phyloP scores from a whole-genome alignment of 2,113 vertebrate genomes.

The Sarotherodon lohbergeri region DNA sequence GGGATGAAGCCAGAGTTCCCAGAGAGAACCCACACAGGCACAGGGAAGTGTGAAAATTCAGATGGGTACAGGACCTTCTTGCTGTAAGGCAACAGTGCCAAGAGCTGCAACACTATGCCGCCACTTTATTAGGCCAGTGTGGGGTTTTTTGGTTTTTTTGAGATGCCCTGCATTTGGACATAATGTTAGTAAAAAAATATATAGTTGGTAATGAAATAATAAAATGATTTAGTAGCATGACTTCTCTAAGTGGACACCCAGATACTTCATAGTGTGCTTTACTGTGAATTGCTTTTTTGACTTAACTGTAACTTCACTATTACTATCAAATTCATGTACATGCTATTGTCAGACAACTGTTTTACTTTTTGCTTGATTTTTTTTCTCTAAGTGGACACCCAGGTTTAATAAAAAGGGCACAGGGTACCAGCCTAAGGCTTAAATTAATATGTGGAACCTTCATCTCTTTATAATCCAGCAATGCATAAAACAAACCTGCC shows the following conservation, averaged over 20 bases:
- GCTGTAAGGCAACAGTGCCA: background rate
- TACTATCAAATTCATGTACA: background rate
- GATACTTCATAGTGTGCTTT: constrained; percentile 1
- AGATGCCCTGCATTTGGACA: background rate
- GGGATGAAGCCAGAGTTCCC: background rate
- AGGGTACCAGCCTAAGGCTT: background rate
- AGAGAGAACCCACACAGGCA: background rate
- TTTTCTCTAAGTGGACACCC: no score
- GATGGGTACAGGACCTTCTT: background rate
- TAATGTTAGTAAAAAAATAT: background rate
- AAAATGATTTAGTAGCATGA: background rate
- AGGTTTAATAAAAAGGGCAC: background rate
- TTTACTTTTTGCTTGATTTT: background rate
- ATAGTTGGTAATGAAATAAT: background rate
- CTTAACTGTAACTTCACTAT: background rate
- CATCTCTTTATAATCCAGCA: background rate
- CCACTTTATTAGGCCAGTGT: background rate
- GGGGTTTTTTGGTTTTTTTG: accelerated
- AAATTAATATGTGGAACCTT: background rate
- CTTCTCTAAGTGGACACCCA: background rate
- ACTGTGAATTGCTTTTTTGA: background rate
- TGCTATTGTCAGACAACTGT: background rate
- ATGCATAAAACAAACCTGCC: background rate
- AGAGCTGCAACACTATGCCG: accelerated
- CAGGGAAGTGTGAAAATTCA: background rate